A percentile compares a stretch with the other conserved stretches of the same genome.
phyloP scores from a whole-genome alignment of 1,140 invertebrate genomes.

The Bicyclus anynana region DNA sequence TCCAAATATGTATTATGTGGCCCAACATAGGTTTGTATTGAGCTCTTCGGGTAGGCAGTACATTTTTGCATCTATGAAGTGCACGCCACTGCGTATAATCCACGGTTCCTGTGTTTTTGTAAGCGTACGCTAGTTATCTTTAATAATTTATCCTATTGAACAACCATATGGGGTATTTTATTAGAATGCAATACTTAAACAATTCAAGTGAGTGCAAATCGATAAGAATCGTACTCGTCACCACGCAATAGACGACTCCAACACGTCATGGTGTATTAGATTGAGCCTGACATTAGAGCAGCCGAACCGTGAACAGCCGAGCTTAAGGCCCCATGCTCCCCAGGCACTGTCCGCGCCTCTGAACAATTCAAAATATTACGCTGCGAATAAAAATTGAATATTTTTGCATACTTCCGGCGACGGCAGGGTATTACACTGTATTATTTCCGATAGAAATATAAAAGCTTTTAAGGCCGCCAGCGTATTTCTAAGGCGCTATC shows the following conservation, averaged over 20 bases:
- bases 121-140: no score
- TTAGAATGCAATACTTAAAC: background rate
- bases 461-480: slow-evolving; percentile 70
- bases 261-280: slow-evolving; percentile 54
- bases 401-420: slow-evolving; percentile 62
- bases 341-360: slow-evolving; percentile 31
- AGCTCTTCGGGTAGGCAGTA: no score
- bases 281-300: slow-evolving; percentile 42
- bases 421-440: slow-evolving; percentile 60
- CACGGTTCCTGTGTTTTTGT: no score
- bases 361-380: slow-evolving; percentile 50
- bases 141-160: no score
- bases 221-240: background rate
- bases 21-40: no score
- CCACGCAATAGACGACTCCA: slow-evolving; percentile 18
- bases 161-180: no score
- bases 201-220: background rate
- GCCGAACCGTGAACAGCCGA: slow-evolving; percentile 63
- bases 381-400: slow-evolving; percentile 69
- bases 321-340: slow-evolving; percentile 56
- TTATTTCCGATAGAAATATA: slow-evolving; percentile 69
- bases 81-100: no score
- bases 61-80: no score
- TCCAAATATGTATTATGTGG: no score
- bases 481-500: slow-evolving; percentile 57